Evolutionary conservation across 2,113 vertebrate species (phyloP).

Genomic region (Alexandromys fortis): DNA sequence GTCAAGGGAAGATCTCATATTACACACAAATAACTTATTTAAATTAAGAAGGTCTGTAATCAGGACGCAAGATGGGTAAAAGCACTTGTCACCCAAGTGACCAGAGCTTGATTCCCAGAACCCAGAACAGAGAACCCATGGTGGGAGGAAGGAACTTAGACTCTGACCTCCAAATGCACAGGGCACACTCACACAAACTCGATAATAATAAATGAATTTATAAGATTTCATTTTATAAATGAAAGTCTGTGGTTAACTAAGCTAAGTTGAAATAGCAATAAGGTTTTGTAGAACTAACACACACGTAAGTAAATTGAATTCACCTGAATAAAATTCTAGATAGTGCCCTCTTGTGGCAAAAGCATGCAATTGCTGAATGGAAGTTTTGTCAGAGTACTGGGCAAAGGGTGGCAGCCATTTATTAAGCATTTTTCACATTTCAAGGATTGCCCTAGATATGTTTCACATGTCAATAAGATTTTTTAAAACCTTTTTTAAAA

Average conservation of each 20-base stretch:
- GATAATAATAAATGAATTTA: no score
- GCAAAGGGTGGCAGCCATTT: neutral
- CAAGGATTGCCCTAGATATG: neutral
- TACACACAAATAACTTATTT: neutral
- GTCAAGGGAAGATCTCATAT: neutral
- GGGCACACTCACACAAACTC: neutral
- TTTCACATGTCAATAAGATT: neutral
- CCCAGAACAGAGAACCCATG: neutral
- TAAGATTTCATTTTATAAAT: neutral
- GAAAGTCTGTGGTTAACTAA: neutral
- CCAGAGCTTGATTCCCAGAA: neutral
- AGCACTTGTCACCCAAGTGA: neutral
- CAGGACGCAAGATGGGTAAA: neutral
- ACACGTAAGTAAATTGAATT: neutral
- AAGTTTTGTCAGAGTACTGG: neutral
- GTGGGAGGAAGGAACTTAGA: neutral
- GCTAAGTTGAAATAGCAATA: neutral
- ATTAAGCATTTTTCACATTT: neutral
- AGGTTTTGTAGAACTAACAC: neutral
- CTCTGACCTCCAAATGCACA: neutral
- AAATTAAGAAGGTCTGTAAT: neutral
- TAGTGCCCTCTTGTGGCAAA: slow-evolving; percentile 23
- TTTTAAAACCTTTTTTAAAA: neutral
- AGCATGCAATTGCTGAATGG: neutral
- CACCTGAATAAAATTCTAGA: slow-evolving; percentile 1